Percentiles rank a stretch among this genome's conserved stretches.
Evolutionary conservation across 2,888 invertebrate genomes (phyloP).

Genomic region (Apomyelois bistriatella): DNA sequence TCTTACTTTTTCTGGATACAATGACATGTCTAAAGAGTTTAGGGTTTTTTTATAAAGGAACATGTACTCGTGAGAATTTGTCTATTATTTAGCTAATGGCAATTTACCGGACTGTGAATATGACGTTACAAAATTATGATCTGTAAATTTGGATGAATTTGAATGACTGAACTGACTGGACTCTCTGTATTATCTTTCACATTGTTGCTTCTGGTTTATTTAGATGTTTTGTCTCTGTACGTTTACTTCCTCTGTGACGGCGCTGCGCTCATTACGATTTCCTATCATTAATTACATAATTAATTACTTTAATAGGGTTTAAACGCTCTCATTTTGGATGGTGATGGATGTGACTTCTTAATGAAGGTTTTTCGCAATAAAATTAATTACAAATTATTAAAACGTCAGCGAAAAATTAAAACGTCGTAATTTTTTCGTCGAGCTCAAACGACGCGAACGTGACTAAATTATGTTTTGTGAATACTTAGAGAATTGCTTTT

Average conservation of each 20-base stretch:
- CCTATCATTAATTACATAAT: slow-evolving; percentile 8
- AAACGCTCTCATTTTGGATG: slow-evolving; percentile 1
- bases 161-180: too few species aligned
- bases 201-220: too few species aligned
- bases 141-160: too few species aligned
- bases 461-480: slow-evolving; percentile 1
- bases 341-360: slow-evolving; percentile 11
- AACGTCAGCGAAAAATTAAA: slow-evolving; percentile 2
- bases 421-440: not conserved
- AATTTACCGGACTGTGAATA: too few species aligned
- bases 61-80: too few species aligned
- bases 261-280: slow-evolving; percentile 1
- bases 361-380: slow-evolving; percentile 5
- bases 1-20: too few species aligned
- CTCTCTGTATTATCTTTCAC: too few species aligned
- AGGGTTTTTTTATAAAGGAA: too few species aligned
- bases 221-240: too few species aligned
- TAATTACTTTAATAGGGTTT: slow-evolving; percentile 10
- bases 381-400: slow-evolving; percentile 6
- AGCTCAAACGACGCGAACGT: not conserved
- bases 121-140: too few species aligned
- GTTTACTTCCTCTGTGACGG: not conserved
- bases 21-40: too few species aligned
- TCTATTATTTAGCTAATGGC: too few species aligned
- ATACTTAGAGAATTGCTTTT: not conserved